phyloP scores from a whole-genome alignment of 1,140 invertebrate species.

The Steinernema khuongi region DNA sequence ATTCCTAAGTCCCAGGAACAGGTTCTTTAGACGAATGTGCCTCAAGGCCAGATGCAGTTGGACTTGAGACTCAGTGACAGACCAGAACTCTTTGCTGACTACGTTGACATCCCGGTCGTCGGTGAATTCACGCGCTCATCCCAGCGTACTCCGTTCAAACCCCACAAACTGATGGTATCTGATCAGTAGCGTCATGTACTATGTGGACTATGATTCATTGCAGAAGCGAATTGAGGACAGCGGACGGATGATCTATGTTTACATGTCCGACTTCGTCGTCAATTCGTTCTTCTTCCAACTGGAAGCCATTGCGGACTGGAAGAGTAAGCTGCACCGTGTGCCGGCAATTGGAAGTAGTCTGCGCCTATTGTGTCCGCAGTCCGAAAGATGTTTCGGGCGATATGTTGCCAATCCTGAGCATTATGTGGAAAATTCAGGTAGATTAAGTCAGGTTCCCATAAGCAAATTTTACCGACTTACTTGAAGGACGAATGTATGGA shows the following conservation, averaged over 20 bases:
- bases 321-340: background rate
- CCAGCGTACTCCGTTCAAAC: background rate
- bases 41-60: background rate
- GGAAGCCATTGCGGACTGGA: background rate
- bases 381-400: background rate
- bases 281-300: conserved; percentile 2
- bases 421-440: background rate
- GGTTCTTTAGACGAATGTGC: background rate
- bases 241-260: background rate
- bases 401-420: background rate
- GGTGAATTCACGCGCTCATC: background rate
- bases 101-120: background rate
- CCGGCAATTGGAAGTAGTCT: background rate
- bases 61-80: background rate
- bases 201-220: background rate
- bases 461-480: background rate
- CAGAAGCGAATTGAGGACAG: background rate
- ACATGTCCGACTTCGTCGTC: background rate
- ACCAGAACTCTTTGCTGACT: background rate
- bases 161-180: background rate
- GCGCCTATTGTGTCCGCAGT: background rate
- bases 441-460: background rate
- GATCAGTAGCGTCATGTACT: background rate
- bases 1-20: background rate
- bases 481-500: background rate